Evolutionary conservation across 2,797 vertebrate genomes (phyloP), one percentile per base, ranked within the genome.

Genomic region (Lophotriccus pileatus): DNA sequence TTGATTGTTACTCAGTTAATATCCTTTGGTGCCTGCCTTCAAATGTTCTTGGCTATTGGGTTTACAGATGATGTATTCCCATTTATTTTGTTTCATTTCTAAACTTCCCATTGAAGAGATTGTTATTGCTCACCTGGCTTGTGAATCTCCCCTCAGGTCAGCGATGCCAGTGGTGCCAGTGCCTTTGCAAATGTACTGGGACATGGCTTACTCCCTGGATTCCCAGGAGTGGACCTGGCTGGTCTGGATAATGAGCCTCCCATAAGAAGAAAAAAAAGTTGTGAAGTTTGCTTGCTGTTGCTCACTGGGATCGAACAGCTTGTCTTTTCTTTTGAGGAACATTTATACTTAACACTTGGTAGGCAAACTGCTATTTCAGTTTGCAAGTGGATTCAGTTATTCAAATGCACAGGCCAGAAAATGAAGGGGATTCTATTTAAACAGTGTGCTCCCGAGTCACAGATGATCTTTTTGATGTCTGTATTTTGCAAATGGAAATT

Each of bases 351-450:
- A 96, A 94, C 94, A 95, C 95, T 96, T 27, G 5, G 94, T 90
- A 97, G 94, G 94, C 87, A 96, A 97, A 96, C 95, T 95, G 94
- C 94, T 97, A 95, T 96, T 95, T 93, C 93, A 94, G 94, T 91
- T 95, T 93, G 93, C 96, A 95, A 96, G 94, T 74, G 49, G 94
- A 94, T 97, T 97, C 67, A 32, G 76, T 90, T 87, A 96, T 95
- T 97, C 95, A 93, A 94, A 96, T 95, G 81, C 96, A 96, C 75
- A 90, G 87, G 81, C 81, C 84, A 96, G 84, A 95, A 97, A 96
- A 96, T 94, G 91, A 81, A 96, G 93, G 92, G 82, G 75, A 95
- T 93, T 96, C 93, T 95, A 78, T 96, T 96, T 94, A 93, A 94
- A 94, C 90, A 94, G 77, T 56, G 87, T 91, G 96, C 92, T 97